Conservation (phyloP, 2,113 vertebrate genomes). For the Girardinichthys multiradiatus region DNA sequence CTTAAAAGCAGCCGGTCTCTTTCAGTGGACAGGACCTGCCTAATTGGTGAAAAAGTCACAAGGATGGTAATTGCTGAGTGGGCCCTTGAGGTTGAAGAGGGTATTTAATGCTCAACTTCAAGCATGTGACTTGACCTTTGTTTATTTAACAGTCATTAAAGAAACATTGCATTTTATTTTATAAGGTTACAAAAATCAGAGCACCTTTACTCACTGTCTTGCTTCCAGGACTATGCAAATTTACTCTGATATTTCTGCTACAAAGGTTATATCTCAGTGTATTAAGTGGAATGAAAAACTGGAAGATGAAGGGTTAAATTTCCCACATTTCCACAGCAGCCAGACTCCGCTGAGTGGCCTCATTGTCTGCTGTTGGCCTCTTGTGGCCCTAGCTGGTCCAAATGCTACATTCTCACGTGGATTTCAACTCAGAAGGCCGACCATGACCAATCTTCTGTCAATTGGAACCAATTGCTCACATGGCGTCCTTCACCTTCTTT, state of each 20-base stretch:
- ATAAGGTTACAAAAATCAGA: neutral
- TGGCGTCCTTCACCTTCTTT: constrained; percentile 77
- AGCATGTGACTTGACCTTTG: constrained; percentile 12
- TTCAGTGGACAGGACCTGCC: constrained; percentile 54
- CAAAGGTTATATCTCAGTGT: constrained; percentile 12
- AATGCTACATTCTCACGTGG: constrained; percentile 81
- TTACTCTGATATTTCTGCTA: constrained; percentile 4
- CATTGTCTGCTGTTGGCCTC: constrained; percentile 75
- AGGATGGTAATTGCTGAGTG: constrained; percentile 45
- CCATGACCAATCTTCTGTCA: constrained; percentile 81
- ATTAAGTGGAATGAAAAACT: constrained; percentile 41
- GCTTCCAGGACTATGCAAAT: neutral
- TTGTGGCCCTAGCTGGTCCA: constrained; percentile 73
- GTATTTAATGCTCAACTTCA: constrained; percentile 24
- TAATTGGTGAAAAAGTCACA: constrained; percentile 78
- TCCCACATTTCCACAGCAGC: constrained; percentile 58
- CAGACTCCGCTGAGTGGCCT: constrained; percentile 74
- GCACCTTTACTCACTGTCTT: neutral
- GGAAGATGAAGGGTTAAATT: constrained; percentile 66
- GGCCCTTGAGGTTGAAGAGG: constrained; percentile 26
- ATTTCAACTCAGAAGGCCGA: constrained; percentile 81
- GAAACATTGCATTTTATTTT: neutral
- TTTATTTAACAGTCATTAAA: constrained; percentile 2
- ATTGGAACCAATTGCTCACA: constrained; percentile 80
- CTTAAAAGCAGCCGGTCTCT: constrained; percentile 59